phyloP scores from a whole-genome alignment of 1,140 invertebrate genomes.

The Campodea augens region DNA sequence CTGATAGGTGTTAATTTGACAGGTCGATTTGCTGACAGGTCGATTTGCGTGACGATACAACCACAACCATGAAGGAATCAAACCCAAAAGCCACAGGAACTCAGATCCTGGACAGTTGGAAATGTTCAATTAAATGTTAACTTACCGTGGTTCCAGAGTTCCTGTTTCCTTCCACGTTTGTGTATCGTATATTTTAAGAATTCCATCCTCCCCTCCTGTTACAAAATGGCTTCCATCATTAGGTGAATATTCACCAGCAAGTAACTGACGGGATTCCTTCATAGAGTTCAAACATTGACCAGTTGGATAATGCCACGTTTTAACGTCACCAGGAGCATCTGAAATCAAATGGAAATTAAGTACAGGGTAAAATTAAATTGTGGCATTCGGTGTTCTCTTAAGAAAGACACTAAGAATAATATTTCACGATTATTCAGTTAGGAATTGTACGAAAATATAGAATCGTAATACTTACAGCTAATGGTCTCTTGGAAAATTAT shows the following conservation, averaged over 20 bases:
- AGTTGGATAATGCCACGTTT: conserved; percentile 40
- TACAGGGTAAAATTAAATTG: no score
- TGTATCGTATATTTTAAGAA: conserved; percentile 39
- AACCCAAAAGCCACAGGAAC: no score
- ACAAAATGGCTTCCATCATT: conserved; percentile 34
- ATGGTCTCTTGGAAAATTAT: no score
- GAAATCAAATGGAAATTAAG: no score
- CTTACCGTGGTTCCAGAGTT: conserved; percentile 33
- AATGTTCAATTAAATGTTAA: not conserved
- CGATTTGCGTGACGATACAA: not conserved
- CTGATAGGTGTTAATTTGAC: not conserved
- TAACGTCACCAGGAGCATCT: conserved; percentile 40
- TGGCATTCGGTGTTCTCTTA: no score
- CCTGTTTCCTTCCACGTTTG: conserved; percentile 35
- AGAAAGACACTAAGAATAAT: no score
- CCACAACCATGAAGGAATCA: no score
- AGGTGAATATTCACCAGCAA: conserved; percentile 35
- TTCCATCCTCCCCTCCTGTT: conserved; percentile 36
- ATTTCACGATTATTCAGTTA: no score
- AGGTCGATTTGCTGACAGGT: not conserved
- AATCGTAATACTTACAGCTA: no score
- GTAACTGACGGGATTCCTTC: conserved; percentile 35
- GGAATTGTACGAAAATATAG: no score
- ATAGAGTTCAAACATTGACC: conserved; percentile 37
- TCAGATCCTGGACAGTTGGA: not conserved